Base-by-base conservation (phyloP, 1,140 invertebrate genomes). In the Acromyrmex heyeri region DNA sequence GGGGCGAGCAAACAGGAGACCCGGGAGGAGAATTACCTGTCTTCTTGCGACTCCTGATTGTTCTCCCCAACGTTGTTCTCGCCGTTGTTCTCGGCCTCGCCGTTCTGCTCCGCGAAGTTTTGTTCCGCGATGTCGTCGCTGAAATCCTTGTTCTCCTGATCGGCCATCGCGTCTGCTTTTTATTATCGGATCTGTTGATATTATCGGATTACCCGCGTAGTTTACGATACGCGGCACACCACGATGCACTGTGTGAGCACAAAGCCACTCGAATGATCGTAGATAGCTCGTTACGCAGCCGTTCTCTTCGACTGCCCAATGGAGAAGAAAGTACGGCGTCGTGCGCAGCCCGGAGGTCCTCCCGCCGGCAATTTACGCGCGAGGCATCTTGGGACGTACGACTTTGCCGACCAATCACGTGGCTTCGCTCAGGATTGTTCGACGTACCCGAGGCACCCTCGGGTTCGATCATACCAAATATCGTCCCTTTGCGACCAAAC, bases 91-190 rank as follows among this genome's bases (percentile, higher is more conserved):
- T 94, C 94, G 38, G 93, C 91, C n/a, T 95, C 94, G 34, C 94
- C 95, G 87, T 95, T 95, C 91, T 95, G 95, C 86, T 95, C 95
- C 0, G 77, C 77, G 73, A 95, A 95, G 67, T 92, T 95, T 81
- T 95, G 94, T 64, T 95, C 95, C 55, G 93, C 93, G 72, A 95
- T 91, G 87, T 95, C 95, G 83, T 95, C 95, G 92, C 94, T 95
- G 92, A 95, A 95, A 85, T 95, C 95, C 91, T 95, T 95, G 65
- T 93, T 95, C 86, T 95, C 95, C 91, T 95, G 94, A 88, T 95
- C 95, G 50, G 94, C 93, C 95, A 95, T 95, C 16, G 77, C 38
- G n/a, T 6, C 30, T 10, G 21, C 21, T 48, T 10, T 48, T 16
- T 18, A 12, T 24, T 24, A 24, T 24, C 24, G 24, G 1, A 24